Evolutionary conservation across 2,888 invertebrate genomes (phyloP).

Genomic region (Linnaemya tessellans): DNA sequence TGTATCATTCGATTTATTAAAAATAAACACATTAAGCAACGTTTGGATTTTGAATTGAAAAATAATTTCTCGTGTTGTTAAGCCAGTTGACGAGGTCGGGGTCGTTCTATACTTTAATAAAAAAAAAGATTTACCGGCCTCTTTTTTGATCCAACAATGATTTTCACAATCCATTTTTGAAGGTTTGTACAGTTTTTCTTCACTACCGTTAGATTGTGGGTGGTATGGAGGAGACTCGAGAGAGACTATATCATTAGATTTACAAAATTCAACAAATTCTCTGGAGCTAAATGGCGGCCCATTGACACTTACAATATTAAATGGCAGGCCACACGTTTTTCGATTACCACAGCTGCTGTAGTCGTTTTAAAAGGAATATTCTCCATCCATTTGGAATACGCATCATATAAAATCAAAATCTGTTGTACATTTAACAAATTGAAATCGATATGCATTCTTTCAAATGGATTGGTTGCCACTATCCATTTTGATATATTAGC

Average conservation of each 20-base stretch:
- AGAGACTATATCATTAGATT: constrained; percentile 22
- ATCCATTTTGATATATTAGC: no score
- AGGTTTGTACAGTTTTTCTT: constrained; percentile 26
- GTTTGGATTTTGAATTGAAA: no score
- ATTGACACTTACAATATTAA: constrained; percentile 41
- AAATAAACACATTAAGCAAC: neutral
- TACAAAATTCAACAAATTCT: constrained; percentile 41
- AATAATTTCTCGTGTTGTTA: constrained; percentile 24
- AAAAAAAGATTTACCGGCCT: constrained; percentile 5
- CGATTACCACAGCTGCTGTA: constrained; percentile 33
- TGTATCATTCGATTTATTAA: no score
- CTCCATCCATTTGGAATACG: constrained; percentile 48
- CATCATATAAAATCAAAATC: no score
- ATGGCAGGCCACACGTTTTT: constrained; percentile 22
- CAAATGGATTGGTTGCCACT: no score
- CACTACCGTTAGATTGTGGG: constrained; percentile 34
- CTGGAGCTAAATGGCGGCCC: constrained; percentile 50
- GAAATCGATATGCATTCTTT: no score
- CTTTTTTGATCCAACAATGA: neutral
- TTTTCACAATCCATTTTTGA: constrained; percentile 30
- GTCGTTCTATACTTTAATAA: constrained; percentile 34
- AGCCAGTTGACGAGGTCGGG: constrained; percentile 20
- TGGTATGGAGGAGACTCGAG: no score
- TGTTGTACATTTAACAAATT: no score
- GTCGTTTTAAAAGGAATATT: no score